These are phyloP conservation scores for Papilio elwesi DNA, from an alignment of 2,888 invertebrate species.

Conservation along the genomic window DNA sequence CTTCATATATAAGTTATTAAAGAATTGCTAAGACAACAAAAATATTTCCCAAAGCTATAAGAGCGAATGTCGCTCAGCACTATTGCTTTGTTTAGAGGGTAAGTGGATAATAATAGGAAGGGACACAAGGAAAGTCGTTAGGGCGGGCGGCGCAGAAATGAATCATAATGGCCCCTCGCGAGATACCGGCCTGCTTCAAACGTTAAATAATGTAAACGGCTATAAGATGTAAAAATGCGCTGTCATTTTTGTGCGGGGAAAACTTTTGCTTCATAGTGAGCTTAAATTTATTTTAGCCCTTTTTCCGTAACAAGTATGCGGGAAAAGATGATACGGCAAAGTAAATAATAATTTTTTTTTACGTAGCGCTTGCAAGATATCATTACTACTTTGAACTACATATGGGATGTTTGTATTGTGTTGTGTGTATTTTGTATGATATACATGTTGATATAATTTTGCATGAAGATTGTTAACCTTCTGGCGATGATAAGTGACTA, in stretches of 20 bases:
- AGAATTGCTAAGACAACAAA: not conserved
- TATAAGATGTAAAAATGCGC: constrained; percentile 31
- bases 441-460: no score
- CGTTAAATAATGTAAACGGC: constrained; percentile 37
- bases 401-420: not conserved
- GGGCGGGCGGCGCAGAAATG: constrained; percentile 45
- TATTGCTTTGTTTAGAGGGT: constrained; percentile 24
- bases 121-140: constrained; percentile 45
- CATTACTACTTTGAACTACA: not conserved
- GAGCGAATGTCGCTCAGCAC: constrained; percentile 15
- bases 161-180: constrained; percentile 44
- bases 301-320: constrained; percentile 8
- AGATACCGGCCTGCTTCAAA: constrained; percentile 29
- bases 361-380: not conserved
- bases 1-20: not conserved
- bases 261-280: constrained; percentile 17
- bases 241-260: constrained; percentile 29
- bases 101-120: constrained; percentile 40
- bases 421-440: not conserved
- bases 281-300: constrained; percentile 17
- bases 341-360: constrained; percentile 7
- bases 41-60: constrained; percentile 5
- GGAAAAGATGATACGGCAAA: constrained; percentile 5
- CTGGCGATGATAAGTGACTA: no score
- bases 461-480: no score